A percentile compares a stretch with the other conserved stretches of the same genome.
Conservation (phyloP, 1,140 invertebrate genomes). For the Lordiphosa collinella region DNA sequence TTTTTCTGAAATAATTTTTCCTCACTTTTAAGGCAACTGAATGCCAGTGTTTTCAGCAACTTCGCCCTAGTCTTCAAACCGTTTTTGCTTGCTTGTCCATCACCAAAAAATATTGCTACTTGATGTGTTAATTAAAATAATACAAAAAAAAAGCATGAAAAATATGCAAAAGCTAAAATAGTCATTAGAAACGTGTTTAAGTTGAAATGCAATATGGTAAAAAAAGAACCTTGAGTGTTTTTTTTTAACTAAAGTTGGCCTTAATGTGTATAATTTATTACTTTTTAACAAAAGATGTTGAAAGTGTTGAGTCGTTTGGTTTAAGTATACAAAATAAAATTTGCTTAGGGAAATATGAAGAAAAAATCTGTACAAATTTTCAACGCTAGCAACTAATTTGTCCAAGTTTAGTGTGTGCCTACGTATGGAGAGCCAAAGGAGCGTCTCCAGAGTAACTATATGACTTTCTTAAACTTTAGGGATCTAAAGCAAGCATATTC, state of each 20-base stretch:
- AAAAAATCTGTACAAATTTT: too few relatives aligned
- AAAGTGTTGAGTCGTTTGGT: background rate
- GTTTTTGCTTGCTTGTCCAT: slow-evolving; percentile 11
- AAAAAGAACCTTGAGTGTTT: slow-evolving; percentile 15
- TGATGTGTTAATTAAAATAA: slow-evolving; percentile 38
- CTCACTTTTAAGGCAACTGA: slow-evolving; percentile 17
- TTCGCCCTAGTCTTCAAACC: slow-evolving; percentile 12
- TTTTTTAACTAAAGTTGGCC: slow-evolving; percentile 19
- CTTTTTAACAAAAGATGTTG: slow-evolving; percentile 2
- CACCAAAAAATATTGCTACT: slow-evolving; percentile 22
- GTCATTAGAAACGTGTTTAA: slow-evolving; percentile 49
- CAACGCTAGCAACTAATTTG: too few relatives aligned
- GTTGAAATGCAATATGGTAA: slow-evolving; percentile 14
- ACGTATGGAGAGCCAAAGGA: too few relatives aligned
- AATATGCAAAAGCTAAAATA: slow-evolving; percentile 46
- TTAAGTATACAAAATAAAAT: background rate
- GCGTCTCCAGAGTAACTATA: too few relatives aligned
- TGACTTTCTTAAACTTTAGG: too few relatives aligned
- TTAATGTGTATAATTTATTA: slow-evolving; percentile 35
- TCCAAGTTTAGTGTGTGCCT: too few relatives aligned
- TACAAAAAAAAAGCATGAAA: slow-evolving; percentile 25
- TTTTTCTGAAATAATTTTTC: background rate
- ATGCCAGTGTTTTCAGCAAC: slow-evolving; percentile 43
- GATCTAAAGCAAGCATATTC: too few relatives aligned
- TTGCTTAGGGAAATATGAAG: too few relatives aligned